Evolutionary conservation across 2,797 vertebrate genomes (phyloP), one percentile per base, ranked within the genome.

Genomic region (Threskiornis aethiopicus): DNA sequence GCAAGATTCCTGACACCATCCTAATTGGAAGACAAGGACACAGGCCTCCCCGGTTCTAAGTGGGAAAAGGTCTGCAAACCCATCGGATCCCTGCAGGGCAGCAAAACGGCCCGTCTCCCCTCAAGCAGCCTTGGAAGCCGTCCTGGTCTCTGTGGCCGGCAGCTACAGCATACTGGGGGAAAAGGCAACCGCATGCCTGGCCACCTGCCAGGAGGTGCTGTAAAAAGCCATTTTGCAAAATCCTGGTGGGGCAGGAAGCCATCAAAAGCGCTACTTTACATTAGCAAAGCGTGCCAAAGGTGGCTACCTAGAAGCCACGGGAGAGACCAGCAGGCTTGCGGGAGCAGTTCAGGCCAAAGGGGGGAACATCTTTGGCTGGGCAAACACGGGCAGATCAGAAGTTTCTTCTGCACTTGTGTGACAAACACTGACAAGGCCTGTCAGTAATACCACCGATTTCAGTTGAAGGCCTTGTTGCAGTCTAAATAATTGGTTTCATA

Each of bases 111-210:
- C 42, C 6, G 1, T 3, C 16, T 59, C 4, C 25, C 35, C 37
- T 42, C 35, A 33, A 11, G 3, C 12, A 35, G 49, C 21, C 37
- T 35, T 6, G 10, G 70, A 58, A 61, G 21, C 11, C 3, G 0
- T 4, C 0, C 7, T 5, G 11, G 15, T 4, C 19, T 3, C 51
- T 16, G 16, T 1, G 2, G 19, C 5, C 13, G 9, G 67, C 66
- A 93, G 29, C 54, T 25, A 5, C 46, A 14, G 19, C 0, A 0
- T 2, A 29, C 37, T 0, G 18, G 29, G 44, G 51, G 19, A 87
- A 91, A 83, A 65, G 11, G 25, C 71, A 89, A 41, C 3, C 47
- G 12, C 3, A 0, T 4, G 12, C 22, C 39, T 5, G 12, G 59
- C 3, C 31, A 1, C 2, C 7, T 33, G 55, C 71, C 84, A 67